These are phyloP conservation scores for Harpagoxenus sublaevis DNA, from an alignment of 2,888 invertebrate species.

Conservation along the genomic window DNA sequence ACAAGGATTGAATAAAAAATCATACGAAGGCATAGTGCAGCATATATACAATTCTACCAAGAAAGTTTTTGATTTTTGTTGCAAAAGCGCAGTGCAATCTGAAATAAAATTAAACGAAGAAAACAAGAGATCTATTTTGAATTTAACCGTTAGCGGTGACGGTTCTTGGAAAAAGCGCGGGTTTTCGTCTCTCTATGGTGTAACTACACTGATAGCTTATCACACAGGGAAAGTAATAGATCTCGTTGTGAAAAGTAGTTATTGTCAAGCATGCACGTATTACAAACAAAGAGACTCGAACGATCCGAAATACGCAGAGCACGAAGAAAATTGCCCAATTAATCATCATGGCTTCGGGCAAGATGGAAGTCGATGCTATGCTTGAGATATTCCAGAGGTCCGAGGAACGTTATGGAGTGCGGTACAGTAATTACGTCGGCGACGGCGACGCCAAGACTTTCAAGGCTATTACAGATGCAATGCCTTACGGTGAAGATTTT, in stretches of 20 bases:
- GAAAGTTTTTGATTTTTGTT: background rate
- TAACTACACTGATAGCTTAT: background rate
- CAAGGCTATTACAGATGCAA: background rate
- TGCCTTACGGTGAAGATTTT: background rate
- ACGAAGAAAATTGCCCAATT: background rate
- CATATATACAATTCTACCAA: too few relatives aligned
- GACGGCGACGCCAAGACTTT: background rate
- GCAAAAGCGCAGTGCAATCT: background rate
- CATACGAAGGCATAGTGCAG: too few relatives aligned
- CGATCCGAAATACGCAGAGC: background rate
- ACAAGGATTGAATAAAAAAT: too few relatives aligned
- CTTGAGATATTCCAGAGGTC: background rate
- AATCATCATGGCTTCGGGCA: background rate
- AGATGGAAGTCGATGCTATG: slow-evolving; percentile 2
- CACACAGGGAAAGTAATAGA: background rate
- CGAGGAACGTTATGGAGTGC: background rate
- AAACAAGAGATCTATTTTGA: background rate
- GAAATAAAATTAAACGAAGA: background rate
- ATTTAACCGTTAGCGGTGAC: background rate
- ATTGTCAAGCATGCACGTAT: background rate
- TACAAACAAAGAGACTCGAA: background rate
- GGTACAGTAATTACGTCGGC: background rate
- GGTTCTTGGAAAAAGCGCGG: background rate
- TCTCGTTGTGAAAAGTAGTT: background rate
- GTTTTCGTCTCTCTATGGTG: background rate